Base-by-base conservation (phyloP, 1,140 invertebrate genomes). In the Pectinophora gossypiella region DNA sequence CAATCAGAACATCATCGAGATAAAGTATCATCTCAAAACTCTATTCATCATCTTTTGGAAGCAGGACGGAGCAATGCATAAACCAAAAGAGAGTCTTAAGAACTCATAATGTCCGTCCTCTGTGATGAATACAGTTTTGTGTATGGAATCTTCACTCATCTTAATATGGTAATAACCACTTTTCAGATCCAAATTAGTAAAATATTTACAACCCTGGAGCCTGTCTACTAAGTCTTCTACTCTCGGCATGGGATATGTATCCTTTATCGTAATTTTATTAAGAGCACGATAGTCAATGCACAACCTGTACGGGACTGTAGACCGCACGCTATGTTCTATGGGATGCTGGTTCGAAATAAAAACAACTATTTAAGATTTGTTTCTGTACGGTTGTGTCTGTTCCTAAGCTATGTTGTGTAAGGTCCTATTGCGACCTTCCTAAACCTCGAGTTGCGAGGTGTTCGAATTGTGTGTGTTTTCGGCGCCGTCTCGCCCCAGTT, bases 101-200 rank as follows among this genome's bases (percentile, higher is more conserved):
- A 52, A 72, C 42, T 58, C 46, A 32, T 59, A 89, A 23, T 71
- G 63, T 1, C 78, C 73, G 20, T 62, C 49, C 0, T 58, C 59
- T n/a, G 59, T 70, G 0, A 64, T 53, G 52, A 76, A 76, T 19
- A 68, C 53, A 0, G 63, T 66, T 19, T 64, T 51, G 10, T 58
- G 54, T 21, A 68, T 61, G 1, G 61, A 65, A 1, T 66, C 36
- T 20, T 49, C 1, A 4, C 52, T 32, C 7, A 76, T 36, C 9
- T 6, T 1, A 12, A 48, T 48, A 18, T 48, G 23, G 12, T 47
- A 47, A 12, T 32, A 32, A 1, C 22, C 45, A 13, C 22, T 47
- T 32, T 47, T 47, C 5, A 47, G 16, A 47, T 47, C 45, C 16
- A 47, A 12, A 22, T 22, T 47, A 2, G 45, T 47, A 18, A 47